Evolutionary conservation across 1,140 invertebrate genomes (phyloP).

Genomic region (Drosophila orena): DNA sequence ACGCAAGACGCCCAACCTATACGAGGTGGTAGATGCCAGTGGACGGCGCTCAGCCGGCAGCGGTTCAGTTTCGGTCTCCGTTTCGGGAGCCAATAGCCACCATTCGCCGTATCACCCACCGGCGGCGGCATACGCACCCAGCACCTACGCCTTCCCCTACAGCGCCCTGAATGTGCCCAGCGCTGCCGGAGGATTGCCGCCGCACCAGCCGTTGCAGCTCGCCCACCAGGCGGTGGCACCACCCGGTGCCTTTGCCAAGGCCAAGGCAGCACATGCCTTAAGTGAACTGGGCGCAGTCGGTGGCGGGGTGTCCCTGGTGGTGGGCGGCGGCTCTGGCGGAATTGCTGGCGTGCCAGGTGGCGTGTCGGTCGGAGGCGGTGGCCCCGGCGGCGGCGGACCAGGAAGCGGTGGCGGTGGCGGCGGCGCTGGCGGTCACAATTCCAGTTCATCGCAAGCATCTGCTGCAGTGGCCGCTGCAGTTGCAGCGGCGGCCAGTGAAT

Average conservation of each 20-base stretch:
- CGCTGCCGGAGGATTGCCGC: constrained; percentile 59
- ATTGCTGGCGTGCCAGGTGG: constrained; percentile 59
- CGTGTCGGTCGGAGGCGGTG: constrained; percentile 13
- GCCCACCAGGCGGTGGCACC: constrained; percentile 58
- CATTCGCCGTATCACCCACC: constrained; percentile 64
- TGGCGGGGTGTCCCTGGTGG: constrained; percentile 35
- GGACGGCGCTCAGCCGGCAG: constrained; percentile 64
- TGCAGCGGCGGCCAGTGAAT: constrained; percentile 86
- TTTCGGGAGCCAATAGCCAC: constrained; percentile 67
- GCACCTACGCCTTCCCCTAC: constrained; percentile 87
- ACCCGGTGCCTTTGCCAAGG: constrained; percentile 61
- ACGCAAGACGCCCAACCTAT: constrained; percentile 64
- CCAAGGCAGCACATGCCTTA: constrained; percentile 57
- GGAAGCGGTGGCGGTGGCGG: constrained; percentile 8
- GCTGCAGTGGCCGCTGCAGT: constrained; percentile 50
- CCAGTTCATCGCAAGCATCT: constrained; percentile 62
- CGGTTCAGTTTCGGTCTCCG: constrained; percentile 30
- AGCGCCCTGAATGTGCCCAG: constrained; percentile 87
- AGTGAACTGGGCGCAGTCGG: constrained; percentile 53
- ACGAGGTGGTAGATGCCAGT: constrained; percentile 68
- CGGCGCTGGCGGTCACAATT: constrained; percentile 52
- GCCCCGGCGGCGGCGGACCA: not conserved
- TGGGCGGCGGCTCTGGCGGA: constrained; percentile 53
- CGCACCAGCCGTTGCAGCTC: constrained; percentile 53
- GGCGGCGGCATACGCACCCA: constrained; percentile 70